These are phyloP conservation scores for Phania funesta DNA, from an alignment of 2,888 invertebrate species.

Conservation along the genomic window DNA sequence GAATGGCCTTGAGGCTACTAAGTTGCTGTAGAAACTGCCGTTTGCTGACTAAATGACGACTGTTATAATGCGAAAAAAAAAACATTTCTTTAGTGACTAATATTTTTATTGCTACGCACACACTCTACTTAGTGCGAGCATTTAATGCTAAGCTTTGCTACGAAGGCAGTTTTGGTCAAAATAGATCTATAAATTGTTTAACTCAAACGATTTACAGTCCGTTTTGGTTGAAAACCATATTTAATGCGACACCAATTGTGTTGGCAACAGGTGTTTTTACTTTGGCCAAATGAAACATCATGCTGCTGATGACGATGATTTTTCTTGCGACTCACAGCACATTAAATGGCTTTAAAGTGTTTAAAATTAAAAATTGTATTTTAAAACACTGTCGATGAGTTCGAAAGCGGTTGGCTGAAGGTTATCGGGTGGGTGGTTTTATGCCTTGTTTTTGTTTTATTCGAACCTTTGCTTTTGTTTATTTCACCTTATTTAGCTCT, in stretches of 20 bases:
- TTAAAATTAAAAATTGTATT: constrained; percentile 14
- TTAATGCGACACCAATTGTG: constrained; percentile 1
- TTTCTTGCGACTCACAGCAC: background rate
- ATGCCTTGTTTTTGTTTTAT: background rate
- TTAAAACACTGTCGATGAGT: background rate
- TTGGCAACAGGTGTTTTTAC: constrained; percentile 43
- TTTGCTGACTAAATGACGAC: constrained; percentile 18
- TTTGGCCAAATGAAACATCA: background rate
- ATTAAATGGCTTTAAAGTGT: constrained; percentile 19
- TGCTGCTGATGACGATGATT: background rate
- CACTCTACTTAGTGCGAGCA: constrained; percentile 29
- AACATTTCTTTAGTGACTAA: constrained; percentile 55
- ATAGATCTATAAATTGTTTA: constrained; percentile 58
- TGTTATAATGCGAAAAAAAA: background rate
- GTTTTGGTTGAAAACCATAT: constrained; percentile 42
- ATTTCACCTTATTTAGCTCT: constrained; percentile 6
- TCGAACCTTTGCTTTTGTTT: background rate
- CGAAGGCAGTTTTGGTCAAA: constrained; percentile 46
- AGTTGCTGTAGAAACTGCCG: constrained; percentile 17
- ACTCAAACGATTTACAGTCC: constrained; percentile 21
- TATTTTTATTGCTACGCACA: constrained; percentile 48
- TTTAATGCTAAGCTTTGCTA: constrained; percentile 19
- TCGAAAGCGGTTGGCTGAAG: constrained; percentile 12
- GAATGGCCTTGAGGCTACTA: constrained; percentile 60
- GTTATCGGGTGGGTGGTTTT: constrained; percentile 46